These are phyloP conservation scores for Bubo scandiacus DNA, from an alignment of 2,113 vertebrate species.

Conservation along the genomic window DNA sequence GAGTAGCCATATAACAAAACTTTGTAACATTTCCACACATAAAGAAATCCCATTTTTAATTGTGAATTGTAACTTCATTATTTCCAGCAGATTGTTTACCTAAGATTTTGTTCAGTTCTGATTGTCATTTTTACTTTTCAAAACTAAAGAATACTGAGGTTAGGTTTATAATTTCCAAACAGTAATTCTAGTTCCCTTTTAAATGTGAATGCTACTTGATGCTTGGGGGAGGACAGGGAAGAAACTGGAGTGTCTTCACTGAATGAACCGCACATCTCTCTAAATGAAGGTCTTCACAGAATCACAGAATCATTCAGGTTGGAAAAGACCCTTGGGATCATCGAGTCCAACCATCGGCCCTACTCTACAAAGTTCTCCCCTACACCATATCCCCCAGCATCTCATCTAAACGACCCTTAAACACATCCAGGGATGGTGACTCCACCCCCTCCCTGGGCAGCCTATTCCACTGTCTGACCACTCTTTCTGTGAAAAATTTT, in stretches of 20 bases:
- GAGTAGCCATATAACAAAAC: not conserved
- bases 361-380: no score
- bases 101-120: not conserved
- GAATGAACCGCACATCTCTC: fast-evolving
- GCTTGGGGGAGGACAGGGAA: not conserved
- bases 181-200: not conserved
- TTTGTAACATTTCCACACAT: not conserved
- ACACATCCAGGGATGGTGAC: no score
- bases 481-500: no score
- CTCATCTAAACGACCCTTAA: no score
- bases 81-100: not conserved
- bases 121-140: not conserved
- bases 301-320: no score
- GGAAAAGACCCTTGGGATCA: no score
- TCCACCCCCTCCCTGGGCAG: no score
- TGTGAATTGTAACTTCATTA: not conserved
- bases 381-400: no score
- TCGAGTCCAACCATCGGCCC: no score
- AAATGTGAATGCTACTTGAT: not conserved
- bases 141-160: not conserved
- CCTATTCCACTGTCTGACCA: no score
- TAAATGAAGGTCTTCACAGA: not conserved
- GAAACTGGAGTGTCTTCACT: not conserved
- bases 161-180: not conserved
- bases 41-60: not conserved